A percentile compares a stretch with the other conserved stretches of the same genome.
These are phyloP conservation scores for Aphidius ervi DNA, from an alignment of 1,140 invertebrate species.

Conservation along the genomic window DNA sequence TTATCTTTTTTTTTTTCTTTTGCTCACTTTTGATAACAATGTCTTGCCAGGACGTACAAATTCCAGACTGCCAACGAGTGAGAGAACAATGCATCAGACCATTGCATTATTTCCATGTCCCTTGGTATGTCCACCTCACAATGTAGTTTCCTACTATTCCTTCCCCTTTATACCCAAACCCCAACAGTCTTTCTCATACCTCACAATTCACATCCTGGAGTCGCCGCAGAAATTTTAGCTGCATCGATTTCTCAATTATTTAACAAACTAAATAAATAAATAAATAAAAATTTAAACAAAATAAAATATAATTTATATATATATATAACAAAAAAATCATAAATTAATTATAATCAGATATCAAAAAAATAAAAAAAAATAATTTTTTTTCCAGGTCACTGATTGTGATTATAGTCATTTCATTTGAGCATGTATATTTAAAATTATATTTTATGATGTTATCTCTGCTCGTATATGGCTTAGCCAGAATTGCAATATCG, in stretches of 20 bases:
- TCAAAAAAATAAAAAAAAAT: too few relatives aligned
- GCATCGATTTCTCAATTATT: slow-evolving; percentile 11
- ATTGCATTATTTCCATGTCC: slow-evolving; percentile 12
- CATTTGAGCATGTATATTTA: too few relatives aligned
- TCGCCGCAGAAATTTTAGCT: slow-evolving; percentile 10
- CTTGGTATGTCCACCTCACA: slow-evolving; percentile 3
- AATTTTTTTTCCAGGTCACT: too few relatives aligned
- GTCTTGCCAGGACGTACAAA: slow-evolving; percentile 11
- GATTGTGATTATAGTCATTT: too few relatives aligned
- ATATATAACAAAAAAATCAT: too few relatives aligned
- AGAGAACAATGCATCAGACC: slow-evolving; percentile 10
- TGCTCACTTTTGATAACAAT: slow-evolving; percentile 3
- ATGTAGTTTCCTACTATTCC: not conserved
- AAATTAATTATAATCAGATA: too few relatives aligned
- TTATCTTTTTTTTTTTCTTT: too few relatives aligned
- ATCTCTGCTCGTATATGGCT: not conserved
- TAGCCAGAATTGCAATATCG: not conserved
- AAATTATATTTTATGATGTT: too few relatives aligned
- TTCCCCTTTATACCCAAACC: not conserved
- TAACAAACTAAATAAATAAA: slow-evolving; percentile 8
- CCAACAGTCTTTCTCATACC: not conserved
- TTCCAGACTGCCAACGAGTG: slow-evolving; percentile 3
- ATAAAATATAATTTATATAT: too few relatives aligned
- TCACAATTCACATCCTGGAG: not conserved
- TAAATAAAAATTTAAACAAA: too few relatives aligned